A percentile compares a stretch with the other conserved stretches of the same genome.
Evolutionary conservation across 1,140 invertebrate species (phyloP).

Genomic region (Papilio machaon): DNA sequence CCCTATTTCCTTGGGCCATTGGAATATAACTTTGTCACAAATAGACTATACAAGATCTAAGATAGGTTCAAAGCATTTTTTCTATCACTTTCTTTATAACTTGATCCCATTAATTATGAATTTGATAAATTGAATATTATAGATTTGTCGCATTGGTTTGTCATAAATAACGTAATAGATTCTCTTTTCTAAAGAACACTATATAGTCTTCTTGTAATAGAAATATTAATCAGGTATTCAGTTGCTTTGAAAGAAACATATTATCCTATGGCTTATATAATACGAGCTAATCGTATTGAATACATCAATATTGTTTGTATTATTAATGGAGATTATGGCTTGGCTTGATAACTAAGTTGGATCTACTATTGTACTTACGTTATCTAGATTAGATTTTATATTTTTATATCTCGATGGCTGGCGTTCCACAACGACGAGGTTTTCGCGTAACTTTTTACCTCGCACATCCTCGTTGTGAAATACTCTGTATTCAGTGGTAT

Average conservation of each 20-base stretch:
- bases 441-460: too few relatives aligned
- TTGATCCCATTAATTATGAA: conserved; percentile 1
- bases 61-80: conserved; percentile 27
- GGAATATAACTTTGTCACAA: conserved; percentile 10
- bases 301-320: not conserved
- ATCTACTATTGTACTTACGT: too few relatives aligned
- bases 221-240: conserved; percentile 3
- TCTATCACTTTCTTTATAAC: conserved; percentile 18
- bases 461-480: too few relatives aligned
- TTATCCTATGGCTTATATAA: not conserved
- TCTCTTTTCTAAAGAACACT: conserved; percentile 4
- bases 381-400: too few relatives aligned
- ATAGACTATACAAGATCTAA: conserved; percentile 24
- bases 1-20: not conserved
- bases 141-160: not conserved
- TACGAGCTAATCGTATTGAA: not conserved
- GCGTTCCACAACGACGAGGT: too few relatives aligned
- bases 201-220: conserved; percentile 20
- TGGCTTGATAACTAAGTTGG: too few relatives aligned
- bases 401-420: too few relatives aligned
- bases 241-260: not conserved
- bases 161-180: conserved; percentile 15
- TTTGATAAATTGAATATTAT: conserved; percentile 1
- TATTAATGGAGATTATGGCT: not conserved
- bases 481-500: too few relatives aligned